phyloP scores from a whole-genome alignment of 2,113 vertebrate species.

The Entelurus aequoreus region DNA sequence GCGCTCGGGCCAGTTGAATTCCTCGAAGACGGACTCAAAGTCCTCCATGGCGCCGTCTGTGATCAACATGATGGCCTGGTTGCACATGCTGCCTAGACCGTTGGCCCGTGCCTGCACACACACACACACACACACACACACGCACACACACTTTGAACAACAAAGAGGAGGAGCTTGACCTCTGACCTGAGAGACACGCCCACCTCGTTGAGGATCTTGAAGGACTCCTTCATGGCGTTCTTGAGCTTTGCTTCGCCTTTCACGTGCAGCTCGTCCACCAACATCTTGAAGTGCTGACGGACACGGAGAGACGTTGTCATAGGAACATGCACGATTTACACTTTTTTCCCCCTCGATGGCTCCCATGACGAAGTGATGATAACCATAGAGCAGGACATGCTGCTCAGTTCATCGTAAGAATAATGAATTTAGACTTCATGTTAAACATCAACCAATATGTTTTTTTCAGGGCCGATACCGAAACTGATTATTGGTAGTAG shows the following conservation, averaged over 20 bases:
- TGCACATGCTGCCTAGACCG: conserved; percentile 88
- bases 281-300: conserved; percentile 87
- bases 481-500: too few species aligned
- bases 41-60: conserved; percentile 94
- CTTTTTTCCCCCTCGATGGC: too few species aligned
- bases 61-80: conserved; percentile 98
- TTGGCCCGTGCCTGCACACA: conserved; percentile 60
- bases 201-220: conserved; percentile 88
- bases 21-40: conserved; percentile 85
- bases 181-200: neutral
- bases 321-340: neutral
- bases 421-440: too few species aligned
- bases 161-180: too few species aligned
- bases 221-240: conserved; percentile 87
- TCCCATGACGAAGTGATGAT: too few species aligned
- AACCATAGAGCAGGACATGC: too few species aligned
- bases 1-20: conserved; percentile 92
- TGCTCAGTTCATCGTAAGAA: too few species aligned
- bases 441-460: too few species aligned
- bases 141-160: conserved; percentile 2
- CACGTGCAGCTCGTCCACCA: conserved; percentile 85
- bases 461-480: too few species aligned
- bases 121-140: conserved; percentile 17
- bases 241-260: conserved; percentile 89
- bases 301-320: neutral